Evolutionary conservation across 2,888 invertebrate genomes (phyloP), one percentile per base, ranked within the genome.

Genomic region (Watsonalla cultraria): DNA sequence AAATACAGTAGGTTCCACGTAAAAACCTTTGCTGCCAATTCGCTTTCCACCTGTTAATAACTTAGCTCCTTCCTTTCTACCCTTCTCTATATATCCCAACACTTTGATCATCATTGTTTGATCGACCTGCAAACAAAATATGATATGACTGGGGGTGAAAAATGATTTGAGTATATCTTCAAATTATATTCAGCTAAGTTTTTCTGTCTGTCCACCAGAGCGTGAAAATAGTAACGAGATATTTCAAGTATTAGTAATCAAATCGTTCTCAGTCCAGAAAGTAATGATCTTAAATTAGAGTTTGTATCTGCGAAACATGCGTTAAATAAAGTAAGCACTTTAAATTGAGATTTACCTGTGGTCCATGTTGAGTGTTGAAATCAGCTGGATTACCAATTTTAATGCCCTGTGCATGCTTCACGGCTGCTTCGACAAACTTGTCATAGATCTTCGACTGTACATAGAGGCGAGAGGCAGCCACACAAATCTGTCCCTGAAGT

Each of bases 21-120:
- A 97, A 78, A 92, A 96, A 0, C 96, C 97, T 42, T 91, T 89
- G 51, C 77, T 84, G 9, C 95, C 96, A 35, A 93, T 55, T 8
- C 84, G 72, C 15, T 81, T 80, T 2, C 97, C 97, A 8, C 97
- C 98, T 14, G 93, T 87, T 68, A 94, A 88, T 55, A 97, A 82
- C 68, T 92, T 94, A 0, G 97, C 97, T 0, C 97, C 97, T 76
- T 97, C 93, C 60, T 93, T 82, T 76, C 94, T 94, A 1, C 97
- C 97, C 59, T 92, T 92, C 58, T 95, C 93, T 52, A 98, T 95
- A 70, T 95, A 93, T 0, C 89, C 90, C 59, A 97, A 74, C 14
- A 97, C 93, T 82, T 95, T 96, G 0, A 92, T 92, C 76, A 96
- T 92, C 91, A 95, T 95, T 51, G 91, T 91, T 54, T 93, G 87